phyloP scores from a whole-genome alignment of 1,140 invertebrate species.

The Pachypsylla venusta region DNA sequence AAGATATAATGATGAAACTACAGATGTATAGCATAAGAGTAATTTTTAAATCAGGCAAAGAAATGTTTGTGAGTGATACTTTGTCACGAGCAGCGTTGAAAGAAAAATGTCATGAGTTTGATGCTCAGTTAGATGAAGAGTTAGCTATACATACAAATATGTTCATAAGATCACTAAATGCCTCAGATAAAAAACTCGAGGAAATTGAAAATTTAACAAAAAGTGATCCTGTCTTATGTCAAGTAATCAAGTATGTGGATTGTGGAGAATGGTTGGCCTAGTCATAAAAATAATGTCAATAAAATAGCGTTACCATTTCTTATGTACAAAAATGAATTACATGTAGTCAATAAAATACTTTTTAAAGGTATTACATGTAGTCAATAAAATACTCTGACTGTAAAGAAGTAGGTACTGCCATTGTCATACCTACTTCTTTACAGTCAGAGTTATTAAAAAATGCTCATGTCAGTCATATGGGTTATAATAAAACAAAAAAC shows the following conservation, averaged over 20 bases:
- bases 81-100: constrained; percentile 27
- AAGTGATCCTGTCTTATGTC: constrained; percentile 23
- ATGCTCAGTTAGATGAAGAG: constrained; percentile 16
- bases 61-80: constrained; percentile 31
- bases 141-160: background rate
- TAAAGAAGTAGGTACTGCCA: background rate
- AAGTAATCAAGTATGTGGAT: constrained; percentile 8
- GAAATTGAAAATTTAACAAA: constrained; percentile 23
- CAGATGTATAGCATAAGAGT: constrained; percentile 25
- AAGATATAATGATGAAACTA: constrained; percentile 28
- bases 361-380: no score
- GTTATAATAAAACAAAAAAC: background rate
- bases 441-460: background rate
- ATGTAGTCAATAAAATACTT: constrained; percentile 26
- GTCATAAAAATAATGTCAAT: constrained; percentile 23
- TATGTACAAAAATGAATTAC: constrained; percentile 27
- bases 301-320: constrained; percentile 23
- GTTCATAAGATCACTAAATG: background rate
- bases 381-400: no score
- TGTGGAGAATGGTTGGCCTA: constrained; percentile 21
- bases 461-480: background rate
- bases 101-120: constrained; percentile 16
- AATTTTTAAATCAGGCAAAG: constrained; percentile 30
- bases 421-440: background rate
- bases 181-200: constrained; percentile 20